Evolutionary conservation across 2,797 vertebrate species (phyloP).

Genomic region (Hoplostethus atlanticus): DNA sequence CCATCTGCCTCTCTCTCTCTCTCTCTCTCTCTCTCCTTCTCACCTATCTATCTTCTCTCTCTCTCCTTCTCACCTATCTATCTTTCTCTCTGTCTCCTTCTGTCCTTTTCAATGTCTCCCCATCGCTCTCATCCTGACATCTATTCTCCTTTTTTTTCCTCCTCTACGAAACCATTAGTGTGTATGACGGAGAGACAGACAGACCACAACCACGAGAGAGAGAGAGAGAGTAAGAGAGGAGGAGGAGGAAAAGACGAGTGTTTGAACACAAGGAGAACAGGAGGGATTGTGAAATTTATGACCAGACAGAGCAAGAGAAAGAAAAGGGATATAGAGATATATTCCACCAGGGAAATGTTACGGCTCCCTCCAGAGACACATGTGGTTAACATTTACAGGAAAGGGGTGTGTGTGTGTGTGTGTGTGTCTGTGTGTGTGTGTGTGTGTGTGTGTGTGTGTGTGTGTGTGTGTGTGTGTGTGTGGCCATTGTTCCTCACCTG

Average conservation of each 20-base stretch:
- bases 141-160: constrained; percentile 5
- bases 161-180: background rate
- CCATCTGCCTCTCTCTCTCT: constrained; percentile 26
- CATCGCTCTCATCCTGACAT: constrained; percentile 8
- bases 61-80: constrained; percentile 17
- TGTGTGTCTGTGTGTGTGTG: constrained; percentile 20
- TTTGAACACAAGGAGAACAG: constrained; percentile 3
- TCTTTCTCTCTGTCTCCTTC: constrained; percentile 39
- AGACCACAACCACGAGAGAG: background rate
- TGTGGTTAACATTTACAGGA: constrained; percentile 59
- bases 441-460: background rate
- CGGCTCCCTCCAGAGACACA: constrained; percentile 27
- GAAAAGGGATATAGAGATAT: constrained; percentile 5
- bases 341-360: constrained; percentile 5
- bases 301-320: constrained; percentile 28
- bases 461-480: constrained; percentile 9
- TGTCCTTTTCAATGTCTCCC: background rate
- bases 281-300: constrained; percentile 36
- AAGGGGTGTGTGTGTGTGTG: background rate
- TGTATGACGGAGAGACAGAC: background rate
- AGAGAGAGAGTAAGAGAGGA: background rate
- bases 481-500: constrained; percentile 29
- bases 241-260: background rate
- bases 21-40: constrained; percentile 17
- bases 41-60: constrained; percentile 5